A percentile compares a stretch with the other conserved stretches of the same genome.
Conservation (phyloP, 1,140 invertebrate species). For the Lepidurus couesii region DNA sequence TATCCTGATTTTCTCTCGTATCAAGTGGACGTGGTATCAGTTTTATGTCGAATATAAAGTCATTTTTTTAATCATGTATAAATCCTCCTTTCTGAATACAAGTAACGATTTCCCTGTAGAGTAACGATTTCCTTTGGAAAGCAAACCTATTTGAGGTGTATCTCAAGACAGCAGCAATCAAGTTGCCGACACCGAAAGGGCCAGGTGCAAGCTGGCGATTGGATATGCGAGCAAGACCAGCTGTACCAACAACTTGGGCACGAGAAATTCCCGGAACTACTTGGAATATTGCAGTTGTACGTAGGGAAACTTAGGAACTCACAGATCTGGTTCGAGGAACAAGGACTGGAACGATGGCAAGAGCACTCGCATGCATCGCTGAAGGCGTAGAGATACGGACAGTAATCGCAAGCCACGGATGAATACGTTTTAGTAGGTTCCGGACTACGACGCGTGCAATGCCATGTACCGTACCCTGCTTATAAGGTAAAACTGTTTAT, state of each 20-base stretch:
- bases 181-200: not conserved
- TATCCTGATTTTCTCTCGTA: not conserved
- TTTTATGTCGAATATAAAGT: no score
- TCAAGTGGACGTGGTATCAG: not conserved
- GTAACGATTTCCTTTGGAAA: no score
- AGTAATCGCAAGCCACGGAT: not conserved
- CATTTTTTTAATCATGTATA: not conserved
- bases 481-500: no score
- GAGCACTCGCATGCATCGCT: not conserved
- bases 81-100: not conserved
- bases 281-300: not conserved
- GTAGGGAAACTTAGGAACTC: not conserved
- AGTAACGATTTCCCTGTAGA: not conserved
- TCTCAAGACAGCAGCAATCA: not conserved
- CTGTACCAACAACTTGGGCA: not conserved
- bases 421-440: not conserved
- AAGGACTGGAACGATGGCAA: not conserved
- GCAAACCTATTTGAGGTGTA: not conserved
- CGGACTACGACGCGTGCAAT: no score
- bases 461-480: no score
- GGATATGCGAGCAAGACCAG: not conserved
- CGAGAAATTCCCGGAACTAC: not conserved
- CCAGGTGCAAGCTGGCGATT: not conserved
- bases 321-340: not conserved
- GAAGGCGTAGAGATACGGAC: not conserved